Evolutionary conservation across 2,888 invertebrate genomes (phyloP), one percentile per base, ranked within the genome.

Genomic region (Drosophila sordidapex): DNA sequence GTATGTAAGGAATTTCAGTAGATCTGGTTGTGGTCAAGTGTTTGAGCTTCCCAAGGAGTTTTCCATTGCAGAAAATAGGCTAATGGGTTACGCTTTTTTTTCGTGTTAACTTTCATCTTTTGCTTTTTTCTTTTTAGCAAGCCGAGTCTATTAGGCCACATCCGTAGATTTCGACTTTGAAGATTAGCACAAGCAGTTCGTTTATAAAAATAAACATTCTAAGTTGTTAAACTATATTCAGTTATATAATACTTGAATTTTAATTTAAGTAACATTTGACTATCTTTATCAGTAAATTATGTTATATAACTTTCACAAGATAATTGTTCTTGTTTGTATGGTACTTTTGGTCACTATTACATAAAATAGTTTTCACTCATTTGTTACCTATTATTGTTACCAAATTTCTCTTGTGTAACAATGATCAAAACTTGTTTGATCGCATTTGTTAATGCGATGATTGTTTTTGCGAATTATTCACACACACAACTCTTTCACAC

Each of bases 391-490:
- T 83, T 53, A 33, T 67, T 76, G 89, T 83, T 83, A 89, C 87
- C 89, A 64, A 71, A 72, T 79, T 65, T 81, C 71, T 79, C 82
- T 79, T 82, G 74, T 78, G 66, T 82, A 81, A 81, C 73, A 69
- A 70, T 62, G 27, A 38, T 13, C 38, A 58, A 70, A 81, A 77
- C 78, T 68, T 48, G 84, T 70, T 75, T 74, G 59, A 48, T 25
- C 56, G 51, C 51, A 53, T 63, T 61, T 64, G 59, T 51, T 59
- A 54, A 46, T 59, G 64, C 59, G 74, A 66, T 66, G 10, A n/a
- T 35, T 38, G 36, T 74, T 63, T 74, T 80, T 72, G 87, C 74
- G 43, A 83, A 89, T 83, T 83, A 74, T 89, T 73, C 86, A 74
- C 88, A 89, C 89, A n/a, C 54, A 54, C 21, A 21, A 35, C 25